These are phyloP conservation scores for Otis tarda DNA, from an alignment of 2,113 vertebrate genomes.

Conservation along the genomic window DNA sequence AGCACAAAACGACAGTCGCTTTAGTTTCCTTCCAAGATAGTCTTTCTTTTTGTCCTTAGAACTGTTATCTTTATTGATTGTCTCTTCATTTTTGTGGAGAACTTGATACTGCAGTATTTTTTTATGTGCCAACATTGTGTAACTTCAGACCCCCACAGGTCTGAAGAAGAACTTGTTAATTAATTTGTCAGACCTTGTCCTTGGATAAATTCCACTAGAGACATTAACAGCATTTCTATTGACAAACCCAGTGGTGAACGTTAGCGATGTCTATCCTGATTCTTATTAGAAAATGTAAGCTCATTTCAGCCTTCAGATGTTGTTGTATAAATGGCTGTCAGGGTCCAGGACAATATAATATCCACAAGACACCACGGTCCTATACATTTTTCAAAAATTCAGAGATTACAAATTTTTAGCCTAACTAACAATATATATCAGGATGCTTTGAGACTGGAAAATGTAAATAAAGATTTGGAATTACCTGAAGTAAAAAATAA, in stretches of 20 bases:
- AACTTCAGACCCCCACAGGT: background rate
- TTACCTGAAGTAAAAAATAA: background rate
- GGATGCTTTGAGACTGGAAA: background rate
- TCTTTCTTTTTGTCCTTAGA: background rate
- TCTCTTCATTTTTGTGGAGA: background rate
- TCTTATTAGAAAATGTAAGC: background rate
- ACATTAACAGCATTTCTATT: background rate
- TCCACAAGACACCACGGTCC: background rate
- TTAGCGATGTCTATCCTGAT: background rate
- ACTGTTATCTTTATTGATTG: background rate
- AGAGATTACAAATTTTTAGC: background rate
- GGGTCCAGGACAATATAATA: background rate
- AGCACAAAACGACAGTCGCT: background rate
- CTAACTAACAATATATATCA: background rate
- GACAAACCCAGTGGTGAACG: background rate
- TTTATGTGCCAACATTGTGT: background rate
- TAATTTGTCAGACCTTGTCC: background rate
- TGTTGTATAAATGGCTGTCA: background rate
- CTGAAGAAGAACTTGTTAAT: background rate
- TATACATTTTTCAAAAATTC: background rate
- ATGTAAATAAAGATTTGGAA: background rate
- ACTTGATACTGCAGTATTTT: background rate
- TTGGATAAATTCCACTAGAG: background rate
- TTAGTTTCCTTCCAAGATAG: background rate
- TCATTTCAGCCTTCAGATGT: background rate